A percentile compares a stretch with the other conserved stretches of the same genome.
Conservation (phyloP, 2,888 invertebrate genomes). For the Phorcus lineatus region DNA sequence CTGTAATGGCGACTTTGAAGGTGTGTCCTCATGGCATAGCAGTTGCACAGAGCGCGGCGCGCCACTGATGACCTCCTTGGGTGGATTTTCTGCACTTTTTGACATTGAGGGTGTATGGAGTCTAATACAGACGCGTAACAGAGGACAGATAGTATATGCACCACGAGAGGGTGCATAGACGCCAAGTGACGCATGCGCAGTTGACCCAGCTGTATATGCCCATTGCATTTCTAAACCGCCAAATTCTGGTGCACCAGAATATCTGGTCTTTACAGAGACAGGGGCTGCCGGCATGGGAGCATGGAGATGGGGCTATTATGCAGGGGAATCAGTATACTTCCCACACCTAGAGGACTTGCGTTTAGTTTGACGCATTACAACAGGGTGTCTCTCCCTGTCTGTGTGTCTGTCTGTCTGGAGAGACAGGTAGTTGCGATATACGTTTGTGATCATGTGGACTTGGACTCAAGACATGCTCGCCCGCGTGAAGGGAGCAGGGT, state of each 20-base stretch:
- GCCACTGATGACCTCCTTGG: not conserved
- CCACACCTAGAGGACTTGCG: not conserved
- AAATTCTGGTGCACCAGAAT: constrained; percentile 11
- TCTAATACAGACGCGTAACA: not conserved
- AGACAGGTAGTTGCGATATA: not conserved
- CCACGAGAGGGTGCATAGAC: not conserved
- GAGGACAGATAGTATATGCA: not conserved
- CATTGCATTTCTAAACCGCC: constrained; percentile 18
- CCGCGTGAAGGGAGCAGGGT: not conserved
- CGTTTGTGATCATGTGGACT: not conserved
- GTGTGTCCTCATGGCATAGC: constrained; percentile 1
- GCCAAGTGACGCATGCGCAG: constrained; percentile 14
- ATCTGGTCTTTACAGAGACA: not conserved
- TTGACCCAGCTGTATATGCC: constrained; percentile 1
- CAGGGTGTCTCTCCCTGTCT: too few species aligned
- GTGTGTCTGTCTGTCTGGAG: too few species aligned
- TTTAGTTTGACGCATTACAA: not conserved
- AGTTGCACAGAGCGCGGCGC: not conserved
- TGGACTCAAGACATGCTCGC: not conserved
- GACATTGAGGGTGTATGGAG: not conserved
- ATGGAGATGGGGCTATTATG: constrained; percentile 16
- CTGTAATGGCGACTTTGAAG: constrained; percentile 5
- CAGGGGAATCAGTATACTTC: not conserved
- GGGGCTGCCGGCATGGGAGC: not conserved
- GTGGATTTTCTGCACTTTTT: constrained; percentile 16